Evolutionary conservation across 2,797 vertebrate species (phyloP), one percentile per base, ranked within the genome.

Genomic region (Lates japonicus): DNA sequence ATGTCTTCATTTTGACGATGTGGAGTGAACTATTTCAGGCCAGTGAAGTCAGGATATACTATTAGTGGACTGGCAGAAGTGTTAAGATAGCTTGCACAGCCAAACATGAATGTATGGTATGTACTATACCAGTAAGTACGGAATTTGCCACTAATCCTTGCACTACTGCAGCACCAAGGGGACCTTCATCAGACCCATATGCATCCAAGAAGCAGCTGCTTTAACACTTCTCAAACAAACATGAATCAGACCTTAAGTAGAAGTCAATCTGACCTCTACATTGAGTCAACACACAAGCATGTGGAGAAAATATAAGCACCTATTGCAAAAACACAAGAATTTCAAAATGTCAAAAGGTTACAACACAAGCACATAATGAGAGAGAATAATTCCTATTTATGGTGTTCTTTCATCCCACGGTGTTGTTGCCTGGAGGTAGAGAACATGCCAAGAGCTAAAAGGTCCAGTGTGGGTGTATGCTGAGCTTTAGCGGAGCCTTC

Each of bases 391-490:
- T 86, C 89, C 81, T 85, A 75, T 89, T 90, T 85, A 64, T 70
- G 88, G 70, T 88, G 64, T 57, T 58, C 81, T 86, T 82, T 87
- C 87, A 90, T 92, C 84, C 85, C 70, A 82, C 84, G 0, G 73
- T 69, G 86, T 46, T 82, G 78, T 78, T 81, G 81, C 79, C 80
- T 22, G 22, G 68, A 76, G 80, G 86, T 68, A 69, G 69, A 74
- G 67, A 90, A 88, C 74, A 78, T 35, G 82, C 83, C 78, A 70
- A 35, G 78, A 82, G 90, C 88, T 79, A n/a, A 90, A 87, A 90
- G 92, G 92, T 90, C 89, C 69, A 67, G 84, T 80, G 91, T 93
- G 89, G 92, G 92, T 31, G 89, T 83, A 22, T 25, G 70, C 52
- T 17, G 80, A 81, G 77, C 74, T 62, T 52, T 61, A 81, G 55